A percentile compares a stretch with the other conserved stretches of the same genome.
Conservation (phyloP, 2,113 vertebrate genomes). For the Odocoileus virginianus region DNA sequence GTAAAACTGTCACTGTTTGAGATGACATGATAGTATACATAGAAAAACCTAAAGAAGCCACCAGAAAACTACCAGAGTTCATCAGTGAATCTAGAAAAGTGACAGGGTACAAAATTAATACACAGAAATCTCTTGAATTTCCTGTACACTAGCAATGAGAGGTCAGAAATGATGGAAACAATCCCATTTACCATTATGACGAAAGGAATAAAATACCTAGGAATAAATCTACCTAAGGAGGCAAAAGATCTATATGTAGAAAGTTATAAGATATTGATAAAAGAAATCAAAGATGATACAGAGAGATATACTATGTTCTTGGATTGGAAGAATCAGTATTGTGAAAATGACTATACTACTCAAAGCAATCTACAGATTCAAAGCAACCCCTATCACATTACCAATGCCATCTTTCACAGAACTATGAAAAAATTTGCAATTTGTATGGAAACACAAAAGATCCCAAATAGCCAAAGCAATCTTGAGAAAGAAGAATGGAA, state of each 20-base stretch:
- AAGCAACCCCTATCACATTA: background rate
- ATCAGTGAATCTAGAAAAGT: background rate
- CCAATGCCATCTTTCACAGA: background rate
- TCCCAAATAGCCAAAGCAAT: background rate
- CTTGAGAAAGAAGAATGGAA: background rate
- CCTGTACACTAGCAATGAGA: background rate
- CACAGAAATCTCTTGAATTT: background rate
- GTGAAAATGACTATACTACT: background rate
- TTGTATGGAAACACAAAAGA: background rate
- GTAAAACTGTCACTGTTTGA: background rate
- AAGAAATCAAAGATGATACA: background rate
- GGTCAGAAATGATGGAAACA: background rate
- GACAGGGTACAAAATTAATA: background rate
- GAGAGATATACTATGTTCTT: background rate
- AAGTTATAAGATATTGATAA: background rate
- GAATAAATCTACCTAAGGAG: background rate
- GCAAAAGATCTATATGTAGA: background rate
- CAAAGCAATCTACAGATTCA: background rate
- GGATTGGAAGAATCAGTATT: background rate
- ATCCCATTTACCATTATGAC: background rate
- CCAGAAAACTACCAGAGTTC: background rate
- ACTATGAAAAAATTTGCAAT: background rate
- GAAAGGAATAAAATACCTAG: background rate
- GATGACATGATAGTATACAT: background rate
- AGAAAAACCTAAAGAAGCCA: background rate